Evolutionary conservation across 30 jellyfish, hydroid and myxozoan species (phyloP), one percentile per base, ranked within the genome.

Genomic region (Aurelia aurita): DNA sequence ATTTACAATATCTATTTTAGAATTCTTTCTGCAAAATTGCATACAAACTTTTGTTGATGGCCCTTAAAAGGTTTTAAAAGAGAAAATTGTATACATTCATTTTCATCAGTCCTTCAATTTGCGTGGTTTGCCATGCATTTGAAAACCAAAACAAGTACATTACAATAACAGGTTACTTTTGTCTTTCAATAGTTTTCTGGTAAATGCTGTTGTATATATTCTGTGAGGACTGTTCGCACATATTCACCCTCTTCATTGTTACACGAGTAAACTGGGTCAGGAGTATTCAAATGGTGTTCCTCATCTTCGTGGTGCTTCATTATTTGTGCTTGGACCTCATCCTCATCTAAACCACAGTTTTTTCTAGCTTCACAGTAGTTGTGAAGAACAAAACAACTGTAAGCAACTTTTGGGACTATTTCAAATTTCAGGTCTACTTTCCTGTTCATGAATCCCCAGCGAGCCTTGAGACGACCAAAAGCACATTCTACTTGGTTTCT

Each of bases 391-490:
- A 77, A 87, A 54, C 96, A 87, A 61, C 81, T 85, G 68, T 54
- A 64, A 3, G 64, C 72, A 62, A 86, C 78, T 4, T 15, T 43
- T 26, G 93, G 96, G 39, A 86, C 62, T 5, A 29, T 39, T 53
- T 77, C 91, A 10, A 86, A 59, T 29, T 72, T 64, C 60, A 86
- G 82, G 45, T 86, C 86, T 25, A 86, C 58, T 47, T 72, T 86
- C 54, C 76, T 74, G 19, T 34, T 76, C 39, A 86, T 51, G 21
- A 77, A 29, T 46, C 68, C 54, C 96, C 96, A 87, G 47, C 92
- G 74, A 21, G 93, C 89, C 71, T 77, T 87, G 70, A 87, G 88
- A n/a, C 88, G 88, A 11, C 92, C 92, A 87, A 47, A 87, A 23
- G 96, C 87, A 75, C 75, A 75, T 54, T 32, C 75, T 12, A 51